phyloP scores from a whole-genome alignment of 2,888 invertebrate genomes.

The Noctua comes region DNA sequence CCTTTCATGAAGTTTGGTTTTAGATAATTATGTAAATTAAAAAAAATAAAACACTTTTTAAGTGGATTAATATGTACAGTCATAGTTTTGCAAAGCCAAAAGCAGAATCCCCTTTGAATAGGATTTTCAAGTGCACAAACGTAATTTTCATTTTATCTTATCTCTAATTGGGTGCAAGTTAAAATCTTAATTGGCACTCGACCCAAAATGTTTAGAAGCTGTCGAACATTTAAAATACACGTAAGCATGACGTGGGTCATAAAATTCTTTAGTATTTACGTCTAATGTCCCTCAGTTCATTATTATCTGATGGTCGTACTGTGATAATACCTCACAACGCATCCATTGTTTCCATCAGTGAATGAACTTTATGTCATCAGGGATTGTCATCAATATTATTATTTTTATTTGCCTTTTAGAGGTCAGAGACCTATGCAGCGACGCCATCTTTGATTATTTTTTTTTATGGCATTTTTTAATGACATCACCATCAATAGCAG shows the following conservation, averaged over 20 bases:
- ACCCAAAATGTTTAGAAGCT: constrained; percentile 48
- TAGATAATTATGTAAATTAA: neutral
- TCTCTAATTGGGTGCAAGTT: constrained; percentile 40
- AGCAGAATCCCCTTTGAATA: constrained; percentile 11
- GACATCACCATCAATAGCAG: constrained; percentile 1
- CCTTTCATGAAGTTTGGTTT: too few species aligned
- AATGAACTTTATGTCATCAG: constrained; percentile 73
- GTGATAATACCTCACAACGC: constrained; percentile 68
- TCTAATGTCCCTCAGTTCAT: constrained; percentile 51
- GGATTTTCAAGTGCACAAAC: constrained; percentile 40
- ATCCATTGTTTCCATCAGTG: constrained; percentile 76
- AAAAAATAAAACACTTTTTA: neutral
- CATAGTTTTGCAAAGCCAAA: constrained; percentile 10
- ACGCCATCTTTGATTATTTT: constrained; percentile 15
- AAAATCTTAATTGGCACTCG: constrained; percentile 56
- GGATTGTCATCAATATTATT: constrained; percentile 53
- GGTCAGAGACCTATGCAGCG: constrained; percentile 22
- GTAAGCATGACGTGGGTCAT: constrained; percentile 30
- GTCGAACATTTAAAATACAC: constrained; percentile 49
- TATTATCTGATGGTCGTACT: constrained; percentile 68
- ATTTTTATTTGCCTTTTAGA: constrained; percentile 48
- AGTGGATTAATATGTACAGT: neutral
- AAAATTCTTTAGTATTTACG: constrained; percentile 36
- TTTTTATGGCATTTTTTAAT: neutral
- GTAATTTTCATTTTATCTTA: constrained; percentile 44